A percentile compares a stretch with the other conserved stretches of the same genome.
phyloP scores from a whole-genome alignment of 2,888 invertebrate species.

The Drosophila multiciliata region DNA sequence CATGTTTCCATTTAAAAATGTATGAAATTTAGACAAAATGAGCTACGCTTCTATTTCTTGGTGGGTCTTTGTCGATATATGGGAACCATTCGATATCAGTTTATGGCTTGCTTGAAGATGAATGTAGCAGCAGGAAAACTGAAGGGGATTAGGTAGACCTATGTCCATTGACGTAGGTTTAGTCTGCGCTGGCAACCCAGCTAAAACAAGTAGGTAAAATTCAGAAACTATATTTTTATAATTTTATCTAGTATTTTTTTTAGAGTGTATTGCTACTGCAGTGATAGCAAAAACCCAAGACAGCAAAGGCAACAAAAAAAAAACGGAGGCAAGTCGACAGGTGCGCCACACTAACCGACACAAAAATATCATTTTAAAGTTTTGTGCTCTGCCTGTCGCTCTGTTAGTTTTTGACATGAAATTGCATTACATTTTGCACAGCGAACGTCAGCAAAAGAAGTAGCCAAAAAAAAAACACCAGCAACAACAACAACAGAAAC shows the following conservation, averaged over 20 bases:
- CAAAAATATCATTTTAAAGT: conserved; percentile 81
- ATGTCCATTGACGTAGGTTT: background rate
- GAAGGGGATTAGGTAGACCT: background rate
- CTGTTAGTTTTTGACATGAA: conserved; percentile 79
- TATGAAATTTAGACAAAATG: background rate
- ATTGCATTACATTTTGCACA: conserved; percentile 78
- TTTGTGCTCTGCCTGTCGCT: conserved; percentile 69
- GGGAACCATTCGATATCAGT: background rate
- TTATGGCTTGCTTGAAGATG: rapidly evolving
- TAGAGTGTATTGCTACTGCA: conserved; percentile 41
- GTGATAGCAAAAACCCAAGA: conserved; percentile 70
- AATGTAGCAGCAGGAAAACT: background rate
- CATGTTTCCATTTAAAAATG: background rate
- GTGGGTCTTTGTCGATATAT: background rate
- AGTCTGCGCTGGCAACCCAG: background rate
- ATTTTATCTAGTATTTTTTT: conserved; percentile 4
- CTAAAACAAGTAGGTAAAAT: background rate
- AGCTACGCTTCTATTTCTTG: background rate
- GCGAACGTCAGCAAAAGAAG: conserved; percentile 42
- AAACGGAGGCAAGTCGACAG: conserved; percentile 51
- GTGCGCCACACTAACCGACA: conserved; percentile 72
- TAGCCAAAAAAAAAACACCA: conserved; percentile 9
- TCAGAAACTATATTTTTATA: background rate
- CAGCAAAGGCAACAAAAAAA: conserved; percentile 45
- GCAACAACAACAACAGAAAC: conserved; percentile 4